Evolutionary conservation across 2,888 invertebrate genomes (phyloP).

Genomic region (Glyphotaelius pellucidus): DNA sequence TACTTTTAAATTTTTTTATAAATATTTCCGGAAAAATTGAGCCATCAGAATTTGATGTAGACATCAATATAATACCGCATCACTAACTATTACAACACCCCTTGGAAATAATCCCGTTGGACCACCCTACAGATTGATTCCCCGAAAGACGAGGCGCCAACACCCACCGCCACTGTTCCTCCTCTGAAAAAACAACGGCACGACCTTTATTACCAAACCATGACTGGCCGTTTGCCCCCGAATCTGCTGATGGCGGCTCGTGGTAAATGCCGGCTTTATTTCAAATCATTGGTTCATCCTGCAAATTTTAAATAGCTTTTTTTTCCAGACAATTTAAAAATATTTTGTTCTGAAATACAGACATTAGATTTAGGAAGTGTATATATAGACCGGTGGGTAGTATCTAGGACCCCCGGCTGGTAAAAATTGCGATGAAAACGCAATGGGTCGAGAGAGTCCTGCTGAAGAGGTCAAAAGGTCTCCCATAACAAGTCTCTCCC

Average conservation of each 20-base stretch:
- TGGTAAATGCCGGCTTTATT: background rate
- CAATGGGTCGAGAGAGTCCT: too few relatives aligned
- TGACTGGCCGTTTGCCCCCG: conserved; percentile 53
- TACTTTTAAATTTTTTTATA: background rate
- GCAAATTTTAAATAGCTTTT: background rate
- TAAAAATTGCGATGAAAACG: too few relatives aligned
- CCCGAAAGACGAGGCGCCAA: background rate
- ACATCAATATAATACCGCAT: background rate
- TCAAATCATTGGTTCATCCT: background rate
- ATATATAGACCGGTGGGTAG: too few relatives aligned
- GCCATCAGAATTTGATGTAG: background rate
- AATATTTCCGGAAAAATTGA: background rate
- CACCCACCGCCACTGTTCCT: conserved; percentile 1
- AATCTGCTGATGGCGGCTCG: conserved; percentile 38
- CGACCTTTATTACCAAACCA: conserved; percentile 57
- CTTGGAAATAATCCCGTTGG: background rate
- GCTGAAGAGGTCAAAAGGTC: too few relatives aligned
- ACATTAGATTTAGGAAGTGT: too few relatives aligned
- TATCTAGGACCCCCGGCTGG: too few relatives aligned
- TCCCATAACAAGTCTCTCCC: too few relatives aligned
- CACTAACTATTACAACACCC: background rate
- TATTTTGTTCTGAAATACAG: background rate
- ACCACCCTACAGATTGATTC: background rate
- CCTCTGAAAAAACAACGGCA: conserved; percentile 41
- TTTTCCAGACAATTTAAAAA: background rate